phyloP scores from a whole-genome alignment of 2,113 vertebrate species.

The Myotis davidii region DNA sequence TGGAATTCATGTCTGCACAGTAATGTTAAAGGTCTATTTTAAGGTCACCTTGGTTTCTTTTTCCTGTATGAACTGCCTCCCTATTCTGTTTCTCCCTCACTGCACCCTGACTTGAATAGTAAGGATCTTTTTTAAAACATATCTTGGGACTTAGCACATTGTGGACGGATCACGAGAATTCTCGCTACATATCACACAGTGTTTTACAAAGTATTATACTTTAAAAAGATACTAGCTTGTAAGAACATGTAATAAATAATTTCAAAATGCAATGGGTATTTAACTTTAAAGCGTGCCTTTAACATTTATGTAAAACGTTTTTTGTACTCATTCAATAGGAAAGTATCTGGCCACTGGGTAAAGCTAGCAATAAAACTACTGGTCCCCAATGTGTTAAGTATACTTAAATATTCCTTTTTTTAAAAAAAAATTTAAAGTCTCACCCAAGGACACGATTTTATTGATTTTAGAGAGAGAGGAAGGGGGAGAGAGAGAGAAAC shows the following conservation, averaged over 20 bases:
- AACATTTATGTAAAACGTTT: too few relatives aligned
- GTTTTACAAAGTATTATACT: too few relatives aligned
- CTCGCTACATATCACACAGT: too few relatives aligned
- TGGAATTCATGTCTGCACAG: neutral
- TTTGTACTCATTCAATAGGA: too few relatives aligned
- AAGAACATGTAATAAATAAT: too few relatives aligned
- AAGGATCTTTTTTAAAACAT: neutral
- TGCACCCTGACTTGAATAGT: neutral
- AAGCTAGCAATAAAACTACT: too few relatives aligned
- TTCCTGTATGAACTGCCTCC: neutral
- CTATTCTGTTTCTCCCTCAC: neutral
- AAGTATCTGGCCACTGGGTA: too few relatives aligned
- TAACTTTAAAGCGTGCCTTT: too few relatives aligned
- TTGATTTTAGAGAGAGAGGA: neutral
- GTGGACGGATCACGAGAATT: too few relatives aligned
- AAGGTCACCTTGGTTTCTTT: neutral
- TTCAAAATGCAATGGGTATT: too few relatives aligned
- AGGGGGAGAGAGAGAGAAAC: neutral
- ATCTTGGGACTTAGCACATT: neutral
- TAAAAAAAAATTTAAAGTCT: neutral
- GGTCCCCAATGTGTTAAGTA: neutral
- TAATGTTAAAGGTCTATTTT: neutral
- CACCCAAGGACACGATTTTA: neutral
- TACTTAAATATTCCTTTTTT: neutral
- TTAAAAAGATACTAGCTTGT: too few relatives aligned